These are phyloP conservation scores for Prunella fulvescens DNA, from an alignment of 2,113 vertebrate species.

Conservation along the genomic window DNA sequence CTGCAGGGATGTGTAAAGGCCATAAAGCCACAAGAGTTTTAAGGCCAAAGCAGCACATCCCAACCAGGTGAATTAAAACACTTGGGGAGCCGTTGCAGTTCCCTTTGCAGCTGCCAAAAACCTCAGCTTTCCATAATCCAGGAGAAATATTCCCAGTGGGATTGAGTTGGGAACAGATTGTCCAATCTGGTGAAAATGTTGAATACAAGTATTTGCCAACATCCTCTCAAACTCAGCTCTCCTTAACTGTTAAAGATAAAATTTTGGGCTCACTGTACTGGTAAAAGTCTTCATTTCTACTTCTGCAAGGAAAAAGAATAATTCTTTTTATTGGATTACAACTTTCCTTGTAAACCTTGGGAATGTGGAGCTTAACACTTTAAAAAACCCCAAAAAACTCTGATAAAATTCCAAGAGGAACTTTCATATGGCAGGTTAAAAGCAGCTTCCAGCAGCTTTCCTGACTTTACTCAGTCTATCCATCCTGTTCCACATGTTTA, in stretches of 20 bases:
- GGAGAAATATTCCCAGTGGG: neutral
- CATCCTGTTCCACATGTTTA: neutral
- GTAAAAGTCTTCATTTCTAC: neutral
- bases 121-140: neutral
- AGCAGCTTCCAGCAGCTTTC: neutral
- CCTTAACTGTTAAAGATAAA: neutral
- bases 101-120: neutral
- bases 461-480: accelerated
- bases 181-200: accelerated
- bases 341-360: neutral
- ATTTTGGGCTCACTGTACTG: neutral
- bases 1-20: neutral
- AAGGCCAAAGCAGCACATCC: neutral
- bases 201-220: neutral
- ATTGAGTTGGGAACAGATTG: neutral
- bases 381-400: neutral
- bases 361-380: neutral
- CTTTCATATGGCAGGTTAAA: neutral
- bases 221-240: neutral
- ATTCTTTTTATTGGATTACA: neutral
- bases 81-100: neutral
- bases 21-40: neutral
- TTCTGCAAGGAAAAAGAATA: neutral
- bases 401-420: neutral
- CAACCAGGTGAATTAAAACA: neutral